phyloP scores from a whole-genome alignment of 2,797 vertebrate genomes.

The Orientallactaga sibirica region DNA sequence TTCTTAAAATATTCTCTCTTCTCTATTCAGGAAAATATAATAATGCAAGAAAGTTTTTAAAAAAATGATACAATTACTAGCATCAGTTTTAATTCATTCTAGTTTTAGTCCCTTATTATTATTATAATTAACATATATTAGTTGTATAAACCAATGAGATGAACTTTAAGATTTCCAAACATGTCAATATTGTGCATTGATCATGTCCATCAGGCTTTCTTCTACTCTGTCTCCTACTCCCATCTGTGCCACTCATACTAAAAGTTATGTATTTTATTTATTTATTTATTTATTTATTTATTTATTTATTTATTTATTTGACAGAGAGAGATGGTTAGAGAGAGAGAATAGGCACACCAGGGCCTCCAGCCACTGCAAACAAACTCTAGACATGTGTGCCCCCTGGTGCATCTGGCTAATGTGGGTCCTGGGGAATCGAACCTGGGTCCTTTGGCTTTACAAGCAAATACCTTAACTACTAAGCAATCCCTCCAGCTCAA shows the following conservation, averaged over 20 bases:
- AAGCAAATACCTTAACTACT: too few relatives aligned
- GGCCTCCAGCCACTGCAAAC: too few relatives aligned
- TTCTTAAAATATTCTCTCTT: constrained; percentile 30
- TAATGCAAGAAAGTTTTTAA: constrained; percentile 30
- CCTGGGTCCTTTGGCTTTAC: too few relatives aligned
- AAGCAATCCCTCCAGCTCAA: too few relatives aligned
- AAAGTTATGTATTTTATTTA: constrained; percentile 58
- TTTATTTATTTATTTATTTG: too few relatives aligned
- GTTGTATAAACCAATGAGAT: background rate
- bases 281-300: background rate
- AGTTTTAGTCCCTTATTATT: constrained; percentile 61
- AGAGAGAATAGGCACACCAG: too few relatives aligned
- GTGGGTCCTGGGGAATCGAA: too few relatives aligned
- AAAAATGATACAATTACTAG: constrained; percentile 22
- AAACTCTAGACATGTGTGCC: too few relatives aligned
- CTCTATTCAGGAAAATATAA: constrained; percentile 1
- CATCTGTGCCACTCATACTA: background rate
- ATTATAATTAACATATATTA: background rate
- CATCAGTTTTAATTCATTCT: constrained; percentile 55
- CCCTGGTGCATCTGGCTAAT: too few relatives aligned
- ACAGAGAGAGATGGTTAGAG: too few relatives aligned
- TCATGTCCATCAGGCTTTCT: background rate
- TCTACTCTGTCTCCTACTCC: background rate
- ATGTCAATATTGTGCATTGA: background rate
- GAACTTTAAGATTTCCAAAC: background rate